phyloP scores from a whole-genome alignment of 1,140 invertebrate genomes.

The Pseudobourletiella spinata region DNA sequence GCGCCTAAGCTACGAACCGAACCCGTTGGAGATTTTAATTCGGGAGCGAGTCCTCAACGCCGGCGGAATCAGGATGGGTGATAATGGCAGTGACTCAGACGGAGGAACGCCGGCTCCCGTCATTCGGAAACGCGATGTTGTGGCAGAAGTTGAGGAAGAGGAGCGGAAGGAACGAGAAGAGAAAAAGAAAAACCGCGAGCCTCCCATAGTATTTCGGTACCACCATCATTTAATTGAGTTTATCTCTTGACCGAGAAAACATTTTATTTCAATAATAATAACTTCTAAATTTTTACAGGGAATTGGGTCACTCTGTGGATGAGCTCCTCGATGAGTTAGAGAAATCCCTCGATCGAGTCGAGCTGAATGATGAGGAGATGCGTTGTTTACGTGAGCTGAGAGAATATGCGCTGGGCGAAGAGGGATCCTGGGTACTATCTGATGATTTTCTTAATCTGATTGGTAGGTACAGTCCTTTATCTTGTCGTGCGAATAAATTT shows the following conservation, averaged over 20 bases:
- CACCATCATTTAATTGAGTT: background rate
- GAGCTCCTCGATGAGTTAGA: constrained; percentile 32
- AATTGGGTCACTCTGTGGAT: constrained; percentile 26
- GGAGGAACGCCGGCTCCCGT: constrained; percentile 12
- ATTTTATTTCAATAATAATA: background rate
- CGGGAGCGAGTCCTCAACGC: constrained; percentile 15
- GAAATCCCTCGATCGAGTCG: constrained; percentile 29
- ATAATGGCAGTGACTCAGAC: constrained; percentile 11
- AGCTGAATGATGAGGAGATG: constrained; percentile 38
- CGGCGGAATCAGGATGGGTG: constrained; percentile 8
- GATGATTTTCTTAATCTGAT: constrained; percentile 77
- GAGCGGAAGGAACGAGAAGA: constrained; percentile 57
- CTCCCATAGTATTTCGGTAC: constrained; percentile 65
- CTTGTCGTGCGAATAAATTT: constrained; percentile 3
- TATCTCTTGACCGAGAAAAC: background rate
- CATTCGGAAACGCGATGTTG: constrained; percentile 37
- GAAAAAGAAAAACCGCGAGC: constrained; percentile 64
- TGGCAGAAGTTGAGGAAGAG: constrained; percentile 48
- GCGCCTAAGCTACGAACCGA: constrained; percentile 1
- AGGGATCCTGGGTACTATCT: constrained; percentile 56
- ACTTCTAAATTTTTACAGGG: constrained; percentile 10
- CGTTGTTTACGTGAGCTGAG: constrained; percentile 53
- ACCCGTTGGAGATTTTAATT: constrained; percentile 19
- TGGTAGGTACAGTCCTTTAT: constrained; percentile 43
- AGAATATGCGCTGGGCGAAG: constrained; percentile 76